Conservation (phyloP, 2,113 vertebrate species). For the Laticauda colubrina region DNA sequence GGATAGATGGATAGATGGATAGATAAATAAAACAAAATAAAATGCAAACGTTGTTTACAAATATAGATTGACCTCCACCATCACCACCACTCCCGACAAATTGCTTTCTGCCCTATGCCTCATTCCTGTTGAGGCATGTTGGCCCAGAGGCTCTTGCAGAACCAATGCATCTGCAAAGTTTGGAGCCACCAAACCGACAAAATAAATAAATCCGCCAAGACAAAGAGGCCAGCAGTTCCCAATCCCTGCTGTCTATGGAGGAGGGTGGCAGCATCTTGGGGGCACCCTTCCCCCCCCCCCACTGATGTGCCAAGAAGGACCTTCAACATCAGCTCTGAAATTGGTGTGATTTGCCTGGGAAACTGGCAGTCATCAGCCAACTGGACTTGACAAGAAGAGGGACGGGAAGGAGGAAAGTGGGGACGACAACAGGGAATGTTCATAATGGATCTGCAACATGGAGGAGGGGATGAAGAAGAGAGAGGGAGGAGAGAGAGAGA, state of each 20-base stretch:
- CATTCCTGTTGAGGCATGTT: not conserved
- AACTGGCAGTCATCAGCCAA: slow-evolving; percentile 68
- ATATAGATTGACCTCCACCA: not conserved
- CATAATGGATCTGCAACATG: not conserved
- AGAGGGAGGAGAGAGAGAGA: not conserved
- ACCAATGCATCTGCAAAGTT: slow-evolving; percentile 52
- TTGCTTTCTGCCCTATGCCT: not conserved
- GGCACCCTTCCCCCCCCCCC: slow-evolving; percentile 34
- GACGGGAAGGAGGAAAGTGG: not conserved
- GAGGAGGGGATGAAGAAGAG: slow-evolving; percentile 3
- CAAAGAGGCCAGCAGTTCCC: slow-evolving; percentile 63
- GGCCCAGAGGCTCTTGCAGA: not conserved
- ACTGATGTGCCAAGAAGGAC: slow-evolving; percentile 78
- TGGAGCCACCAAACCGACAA: slow-evolving; percentile 21
- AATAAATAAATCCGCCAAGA: slow-evolving; percentile 48
- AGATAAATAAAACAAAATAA: not conserved
- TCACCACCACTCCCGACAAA: not conserved
- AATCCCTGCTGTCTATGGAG: slow-evolving; percentile 71
- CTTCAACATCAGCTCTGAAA: slow-evolving; percentile 86
- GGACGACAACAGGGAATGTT: not conserved
- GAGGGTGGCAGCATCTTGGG: slow-evolving; percentile 69
- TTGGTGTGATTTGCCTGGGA: slow-evolving; percentile 87
- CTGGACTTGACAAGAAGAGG: slow-evolving; percentile 68
- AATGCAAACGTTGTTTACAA: not conserved
- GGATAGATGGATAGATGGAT: too few species aligned